A percentile compares a stretch with the other conserved stretches of the same genome.
Conservation (phyloP, 2,113 vertebrate genomes). For the Phyllostomus discolor region DNA sequence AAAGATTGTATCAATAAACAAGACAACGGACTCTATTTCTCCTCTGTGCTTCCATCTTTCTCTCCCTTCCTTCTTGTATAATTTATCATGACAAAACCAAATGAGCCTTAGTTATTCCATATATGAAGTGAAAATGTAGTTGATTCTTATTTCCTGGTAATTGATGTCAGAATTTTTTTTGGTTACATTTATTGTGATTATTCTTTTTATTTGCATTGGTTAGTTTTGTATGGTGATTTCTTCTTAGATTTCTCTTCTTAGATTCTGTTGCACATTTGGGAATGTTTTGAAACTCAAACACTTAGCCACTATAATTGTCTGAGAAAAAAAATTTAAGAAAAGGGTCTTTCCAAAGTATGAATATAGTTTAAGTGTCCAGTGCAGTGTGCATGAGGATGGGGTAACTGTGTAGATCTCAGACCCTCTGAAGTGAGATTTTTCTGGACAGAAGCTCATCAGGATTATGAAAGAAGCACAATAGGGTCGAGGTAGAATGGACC, state of each 20-base stretch:
- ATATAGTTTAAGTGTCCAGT: not conserved
- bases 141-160: not conserved
- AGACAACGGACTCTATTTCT: not conserved
- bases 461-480: not conserved
- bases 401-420: not conserved
- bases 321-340: not conserved
- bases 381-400: not conserved
- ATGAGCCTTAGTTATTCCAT: not conserved
- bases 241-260: not conserved
- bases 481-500: not conserved
- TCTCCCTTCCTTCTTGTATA: not conserved
- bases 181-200: not conserved
- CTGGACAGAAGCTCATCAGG: not conserved
- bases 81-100: not conserved
- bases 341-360: not conserved
- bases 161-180: not conserved
- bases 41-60: not conserved
- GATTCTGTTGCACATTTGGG: not conserved
- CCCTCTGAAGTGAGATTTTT: not conserved
- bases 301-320: not conserved
- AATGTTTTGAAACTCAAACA: not conserved
- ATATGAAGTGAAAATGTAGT: not conserved
- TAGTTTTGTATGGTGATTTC: not conserved
- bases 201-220: not conserved
- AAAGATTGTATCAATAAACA: not conserved